Conservation (phyloP, 2,797 vertebrate species). For the Rhodeus uyekii region DNA sequence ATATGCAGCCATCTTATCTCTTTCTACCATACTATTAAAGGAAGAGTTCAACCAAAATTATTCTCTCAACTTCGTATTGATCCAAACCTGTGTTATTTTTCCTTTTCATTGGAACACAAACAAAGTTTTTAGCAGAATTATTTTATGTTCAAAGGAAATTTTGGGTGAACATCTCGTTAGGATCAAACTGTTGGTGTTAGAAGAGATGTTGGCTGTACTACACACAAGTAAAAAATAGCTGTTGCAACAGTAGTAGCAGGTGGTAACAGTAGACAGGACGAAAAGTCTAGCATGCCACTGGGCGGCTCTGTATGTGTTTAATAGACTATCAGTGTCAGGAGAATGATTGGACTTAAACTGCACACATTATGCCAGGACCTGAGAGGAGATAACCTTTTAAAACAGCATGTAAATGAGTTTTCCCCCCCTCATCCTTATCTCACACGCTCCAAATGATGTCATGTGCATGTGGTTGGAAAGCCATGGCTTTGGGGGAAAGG, state of each 20-base stretch:
- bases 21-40: background rate
- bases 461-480: constrained; percentile 66
- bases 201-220: constrained; percentile 13
- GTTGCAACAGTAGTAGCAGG: constrained; percentile 35
- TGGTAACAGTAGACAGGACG: constrained; percentile 44
- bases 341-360: constrained; percentile 71
- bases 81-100: background rate
- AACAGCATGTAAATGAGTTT: constrained; percentile 77
- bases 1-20: background rate
- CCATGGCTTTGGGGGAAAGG: constrained; percentile 57
- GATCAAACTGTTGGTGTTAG: constrained; percentile 1
- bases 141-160: background rate
- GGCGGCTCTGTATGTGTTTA: constrained; percentile 59
- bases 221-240: constrained; percentile 37
- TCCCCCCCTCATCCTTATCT: constrained; percentile 71
- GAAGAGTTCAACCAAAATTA: background rate
- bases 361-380: constrained; percentile 71
- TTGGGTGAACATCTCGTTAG: background rate
- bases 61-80: background rate
- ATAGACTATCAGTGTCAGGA: constrained; percentile 67
- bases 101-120: background rate
- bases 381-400: constrained; percentile 77
- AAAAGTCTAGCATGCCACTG: constrained; percentile 37
- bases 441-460: constrained; percentile 70
- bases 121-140: background rate